Conservation (phyloP, 2,797 vertebrate species). For the Fistularia tabacaria region DNA sequence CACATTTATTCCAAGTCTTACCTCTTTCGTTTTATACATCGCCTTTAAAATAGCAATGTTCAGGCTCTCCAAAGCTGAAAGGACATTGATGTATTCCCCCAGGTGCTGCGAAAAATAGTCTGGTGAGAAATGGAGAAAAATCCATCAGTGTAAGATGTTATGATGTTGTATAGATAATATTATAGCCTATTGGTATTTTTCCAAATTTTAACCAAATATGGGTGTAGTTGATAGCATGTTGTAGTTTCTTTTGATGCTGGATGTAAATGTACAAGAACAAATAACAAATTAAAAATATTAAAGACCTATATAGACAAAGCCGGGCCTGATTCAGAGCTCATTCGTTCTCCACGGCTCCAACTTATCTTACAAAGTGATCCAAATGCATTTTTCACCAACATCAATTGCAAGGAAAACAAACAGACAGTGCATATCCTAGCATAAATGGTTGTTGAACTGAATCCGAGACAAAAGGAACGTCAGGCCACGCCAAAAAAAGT, state of each 20-base stretch:
- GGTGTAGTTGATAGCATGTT: no score
- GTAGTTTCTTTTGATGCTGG: no score
- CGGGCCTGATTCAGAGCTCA: no score
- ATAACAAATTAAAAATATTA: no score
- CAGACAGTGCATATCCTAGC: background rate
- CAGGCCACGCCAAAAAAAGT: constrained; percentile 21
- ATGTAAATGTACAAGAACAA: no score
- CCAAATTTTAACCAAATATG: no score
- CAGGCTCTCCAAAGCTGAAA: constrained; percentile 89
- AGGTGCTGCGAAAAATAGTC: constrained; percentile 94
- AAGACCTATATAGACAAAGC: no score
- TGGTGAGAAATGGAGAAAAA: constrained; percentile 49
- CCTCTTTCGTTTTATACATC: constrained; percentile 97
- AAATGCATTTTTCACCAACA: background rate
- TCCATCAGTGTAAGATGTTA: constrained; percentile 6
- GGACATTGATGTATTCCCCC: constrained; percentile 87
- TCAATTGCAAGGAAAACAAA: constrained; percentile 3
- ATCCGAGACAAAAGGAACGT: constrained; percentile 17
- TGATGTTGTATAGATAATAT: background rate
- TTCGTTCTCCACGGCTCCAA: no score
- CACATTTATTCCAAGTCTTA: constrained; percentile 52
- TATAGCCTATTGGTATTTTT: background rate
- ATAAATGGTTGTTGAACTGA: constrained; percentile 11
- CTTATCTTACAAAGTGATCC: background rate
- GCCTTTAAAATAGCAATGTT: constrained; percentile 89